Base-by-base conservation (phyloP, 1,140 invertebrate genomes). In the Panagrolaimus sp. region DNA sequence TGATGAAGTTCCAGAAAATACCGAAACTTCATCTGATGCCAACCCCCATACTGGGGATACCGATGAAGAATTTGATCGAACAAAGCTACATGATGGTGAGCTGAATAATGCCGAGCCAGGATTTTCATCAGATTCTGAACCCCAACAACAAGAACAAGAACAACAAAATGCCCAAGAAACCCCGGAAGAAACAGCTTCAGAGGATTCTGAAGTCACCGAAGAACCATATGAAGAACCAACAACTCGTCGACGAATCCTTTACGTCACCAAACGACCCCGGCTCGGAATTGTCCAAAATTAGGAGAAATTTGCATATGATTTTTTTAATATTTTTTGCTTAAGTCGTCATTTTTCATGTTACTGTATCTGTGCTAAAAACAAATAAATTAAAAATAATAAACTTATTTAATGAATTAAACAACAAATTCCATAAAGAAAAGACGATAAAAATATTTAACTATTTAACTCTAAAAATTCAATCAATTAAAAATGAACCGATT, bases 211-310 rank as follows among this genome's bases (percentile, higher is more conserved):
- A 38, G 32, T 38, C 7, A 12, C 15, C 1, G 17, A 63, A 10
- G 10, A 17, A 38, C 21, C 47, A 32, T 47, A 24, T 24, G 9
- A 14, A 12, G 52, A 63, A 5, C 15, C 45, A 55, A n/a, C 71
- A 44, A 48, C 67, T 32, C 47, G 45, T 10, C 70, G 70, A 9
- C 72, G 71, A 14, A 74, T 73, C 48, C 63, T 72, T 9, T 72
- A 72, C n/a, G 71, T 72, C 24, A 72, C 71, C 17, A 72, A 72
- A 52, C 47, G 71, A 28, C 71, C 71, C 14, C 45, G 71, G 14
- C 45, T 38, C 7, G 32, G 32, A 4, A 38, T 38, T 38, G 32
- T 38, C 7, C 32, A 38, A 38, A 38, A 38, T 7, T 38, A 38
- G 7, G 32, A n/a, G n/a, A n/a, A n/a, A n/a, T n/a, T n/a, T n/a